These are phyloP conservation scores for Heterodera schachtii DNA, from an alignment of 1,140 invertebrate species.

Conservation along the genomic window DNA sequence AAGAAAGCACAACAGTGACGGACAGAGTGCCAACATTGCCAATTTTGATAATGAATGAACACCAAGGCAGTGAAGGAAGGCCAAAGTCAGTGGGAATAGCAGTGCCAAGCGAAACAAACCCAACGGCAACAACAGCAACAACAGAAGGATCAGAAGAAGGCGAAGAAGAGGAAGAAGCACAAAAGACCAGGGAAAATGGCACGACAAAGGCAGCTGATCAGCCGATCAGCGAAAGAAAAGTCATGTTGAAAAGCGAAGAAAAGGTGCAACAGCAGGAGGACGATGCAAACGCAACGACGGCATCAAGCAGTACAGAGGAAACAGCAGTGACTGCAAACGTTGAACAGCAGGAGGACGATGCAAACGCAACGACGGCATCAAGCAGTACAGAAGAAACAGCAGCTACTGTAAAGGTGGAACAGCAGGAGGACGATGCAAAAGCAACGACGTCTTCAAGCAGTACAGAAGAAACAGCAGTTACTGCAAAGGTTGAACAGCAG, in stretches of 20 bases:
- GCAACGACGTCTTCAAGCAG: neutral
- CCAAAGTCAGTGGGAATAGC: slow-evolving; percentile 22
- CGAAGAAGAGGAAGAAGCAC: neutral
- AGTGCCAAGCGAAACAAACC: slow-evolving; percentile 11
- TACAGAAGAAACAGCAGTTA: neutral
- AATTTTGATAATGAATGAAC: slow-evolving; percentile 21
- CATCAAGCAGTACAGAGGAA: neutral
- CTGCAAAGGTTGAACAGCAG: neutral
- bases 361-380: neutral
- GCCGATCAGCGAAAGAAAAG: slow-evolving; percentile 7
- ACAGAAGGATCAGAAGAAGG: neutral
- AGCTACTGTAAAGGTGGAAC: neutral
- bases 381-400: neutral
- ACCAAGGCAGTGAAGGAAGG: slow-evolving; percentile 1
- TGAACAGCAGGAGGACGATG: neutral
- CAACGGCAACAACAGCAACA: neutral
- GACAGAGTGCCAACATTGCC: slow-evolving; percentile 18
- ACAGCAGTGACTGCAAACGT: too few relatives aligned
- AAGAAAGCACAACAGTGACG: neutral
- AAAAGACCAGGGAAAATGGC: neutral
- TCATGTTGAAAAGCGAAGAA: slow-evolving; percentile 24
- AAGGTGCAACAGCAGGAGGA: neutral
- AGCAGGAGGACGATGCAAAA: neutral
- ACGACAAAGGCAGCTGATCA: neutral
- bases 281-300: neutral